phyloP scores from a whole-genome alignment of 2,797 vertebrate species.

The Tokudaia muenninki region DNA sequence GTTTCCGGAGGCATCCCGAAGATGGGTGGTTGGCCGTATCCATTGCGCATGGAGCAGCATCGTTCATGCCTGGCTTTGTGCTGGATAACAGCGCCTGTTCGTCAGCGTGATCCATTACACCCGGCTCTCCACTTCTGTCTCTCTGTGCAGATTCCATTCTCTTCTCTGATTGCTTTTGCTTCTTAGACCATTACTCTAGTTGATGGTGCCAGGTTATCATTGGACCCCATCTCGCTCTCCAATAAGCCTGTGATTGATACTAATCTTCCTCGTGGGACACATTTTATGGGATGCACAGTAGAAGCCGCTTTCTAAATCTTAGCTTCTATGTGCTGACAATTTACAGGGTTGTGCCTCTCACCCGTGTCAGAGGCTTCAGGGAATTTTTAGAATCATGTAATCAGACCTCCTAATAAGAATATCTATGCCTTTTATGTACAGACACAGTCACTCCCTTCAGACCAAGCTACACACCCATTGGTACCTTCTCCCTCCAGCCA shows the following conservation, averaged over 20 bases:
- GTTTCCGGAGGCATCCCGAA: conserved; percentile 79
- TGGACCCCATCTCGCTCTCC: conserved; percentile 89
- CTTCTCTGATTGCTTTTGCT: conserved; percentile 91
- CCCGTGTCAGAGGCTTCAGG: conserved; percentile 85
- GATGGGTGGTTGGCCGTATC: conserved; percentile 83
- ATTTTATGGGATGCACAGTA: conserved; percentile 87
- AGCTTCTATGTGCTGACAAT: conserved; percentile 87
- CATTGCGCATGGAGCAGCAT: conserved; percentile 82
- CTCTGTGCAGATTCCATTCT: conserved; percentile 87
- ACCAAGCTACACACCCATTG: background rate
- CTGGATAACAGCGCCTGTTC: conserved; percentile 82
- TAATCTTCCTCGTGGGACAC: conserved; percentile 90
- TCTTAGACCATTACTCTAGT: conserved; percentile 89
- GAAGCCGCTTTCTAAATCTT: conserved; percentile 90
- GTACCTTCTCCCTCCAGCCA: conserved; percentile 36
- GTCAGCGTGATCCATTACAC: conserved; percentile 86
- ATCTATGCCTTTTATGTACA: conserved; percentile 72
- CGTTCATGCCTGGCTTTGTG: conserved; percentile 82
- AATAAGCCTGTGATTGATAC: conserved; percentile 92
- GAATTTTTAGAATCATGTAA: conserved; percentile 84
- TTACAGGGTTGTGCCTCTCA: conserved; percentile 88
- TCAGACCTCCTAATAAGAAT: conserved; percentile 82
- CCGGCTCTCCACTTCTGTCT: conserved; percentile 85
- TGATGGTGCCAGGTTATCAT: conserved; percentile 91
- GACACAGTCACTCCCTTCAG: conserved; percentile 61